A percentile compares a stretch with the other conserved stretches of the same genome.
Evolutionary conservation across 2,888 invertebrate genomes (phyloP).

Genomic region (Tridacna gigas): DNA sequence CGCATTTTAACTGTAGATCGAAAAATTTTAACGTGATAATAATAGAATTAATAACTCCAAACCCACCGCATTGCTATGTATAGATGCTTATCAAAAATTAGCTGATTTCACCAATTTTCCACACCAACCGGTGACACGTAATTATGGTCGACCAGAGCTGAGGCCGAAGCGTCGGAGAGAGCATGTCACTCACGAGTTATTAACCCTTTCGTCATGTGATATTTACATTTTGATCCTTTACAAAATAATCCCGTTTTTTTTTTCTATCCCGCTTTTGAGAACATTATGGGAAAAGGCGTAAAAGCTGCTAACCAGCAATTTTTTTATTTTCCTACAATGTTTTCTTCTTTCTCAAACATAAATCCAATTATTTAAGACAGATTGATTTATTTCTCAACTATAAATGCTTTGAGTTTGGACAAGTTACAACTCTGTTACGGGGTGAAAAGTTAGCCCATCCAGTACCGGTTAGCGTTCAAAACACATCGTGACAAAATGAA

Average conservation of each 20-base stretch:
- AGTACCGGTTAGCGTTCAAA: not conserved
- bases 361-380: not conserved
- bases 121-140: conserved; percentile 25
- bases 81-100: conserved; percentile 24
- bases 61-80: conserved; percentile 16
- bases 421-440: not conserved
- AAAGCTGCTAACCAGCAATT: not conserved
- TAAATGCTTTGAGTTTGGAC: too few species aligned
- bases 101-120: conserved; percentile 16
- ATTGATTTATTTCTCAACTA: too few species aligned
- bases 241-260: not conserved
- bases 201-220: not conserved
- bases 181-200: too few species aligned
- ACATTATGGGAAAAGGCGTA: not conserved
- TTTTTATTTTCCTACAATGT: not conserved
- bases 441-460: not conserved
- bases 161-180: not conserved
- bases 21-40: too few species aligned
- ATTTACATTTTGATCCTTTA: not conserved
- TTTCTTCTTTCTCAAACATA: not conserved
- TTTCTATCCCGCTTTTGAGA: not conserved
- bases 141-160: not conserved
- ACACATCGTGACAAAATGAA: not conserved
- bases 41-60: too few species aligned
- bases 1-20: too few species aligned